Evolutionary conservation across 2,113 vertebrate genomes (phyloP).

Genomic region (Noturus placidus): DNA sequence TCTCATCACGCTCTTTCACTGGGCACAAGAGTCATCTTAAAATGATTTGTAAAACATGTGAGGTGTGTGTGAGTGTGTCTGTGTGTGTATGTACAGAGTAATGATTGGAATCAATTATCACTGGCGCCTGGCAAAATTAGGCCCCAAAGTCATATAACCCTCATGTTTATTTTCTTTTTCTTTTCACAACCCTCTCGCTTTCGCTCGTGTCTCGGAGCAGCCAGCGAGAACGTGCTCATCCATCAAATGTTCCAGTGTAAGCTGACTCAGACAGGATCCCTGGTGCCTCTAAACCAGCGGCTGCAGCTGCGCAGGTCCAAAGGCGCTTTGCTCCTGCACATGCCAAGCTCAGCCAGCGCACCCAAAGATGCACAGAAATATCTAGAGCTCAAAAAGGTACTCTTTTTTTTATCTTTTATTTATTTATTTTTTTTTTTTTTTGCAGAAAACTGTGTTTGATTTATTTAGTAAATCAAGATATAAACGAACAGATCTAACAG

Average conservation of each 20-base stretch:
- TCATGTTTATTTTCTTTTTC: slow-evolving; percentile 49
- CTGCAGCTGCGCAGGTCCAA: slow-evolving; percentile 80
- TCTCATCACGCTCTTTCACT: background rate
- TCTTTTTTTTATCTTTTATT: no score
- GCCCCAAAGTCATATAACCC: slow-evolving; percentile 18
- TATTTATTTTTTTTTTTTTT: no score
- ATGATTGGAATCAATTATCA: slow-evolving; percentile 51
- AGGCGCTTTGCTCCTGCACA: slow-evolving; percentile 79
- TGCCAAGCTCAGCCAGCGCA: slow-evolving; percentile 54
- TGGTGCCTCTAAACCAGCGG: slow-evolving; percentile 78
- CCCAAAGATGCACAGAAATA: slow-evolving; percentile 77
- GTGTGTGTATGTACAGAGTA: slow-evolving; percentile 12
- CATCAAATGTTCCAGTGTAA: slow-evolving; percentile 92
- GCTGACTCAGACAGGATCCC: slow-evolving; percentile 87
- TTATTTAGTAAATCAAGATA: background rate
- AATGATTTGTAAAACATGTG: slow-evolving; percentile 13
- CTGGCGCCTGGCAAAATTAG: slow-evolving; percentile 48
- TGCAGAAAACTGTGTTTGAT: background rate
- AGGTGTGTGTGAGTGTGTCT: slow-evolving; percentile 5
- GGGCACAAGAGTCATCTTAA: background rate
- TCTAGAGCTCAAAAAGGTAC: slow-evolving; percentile 86
- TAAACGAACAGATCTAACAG: background rate
- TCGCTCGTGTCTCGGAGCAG: slow-evolving; percentile 62
- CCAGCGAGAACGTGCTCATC: slow-evolving; percentile 90
- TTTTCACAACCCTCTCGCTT: slow-evolving; percentile 28